These are phyloP conservation scores for Pteria penguin DNA, from an alignment of 2,888 invertebrate genomes.

Conservation along the genomic window DNA sequence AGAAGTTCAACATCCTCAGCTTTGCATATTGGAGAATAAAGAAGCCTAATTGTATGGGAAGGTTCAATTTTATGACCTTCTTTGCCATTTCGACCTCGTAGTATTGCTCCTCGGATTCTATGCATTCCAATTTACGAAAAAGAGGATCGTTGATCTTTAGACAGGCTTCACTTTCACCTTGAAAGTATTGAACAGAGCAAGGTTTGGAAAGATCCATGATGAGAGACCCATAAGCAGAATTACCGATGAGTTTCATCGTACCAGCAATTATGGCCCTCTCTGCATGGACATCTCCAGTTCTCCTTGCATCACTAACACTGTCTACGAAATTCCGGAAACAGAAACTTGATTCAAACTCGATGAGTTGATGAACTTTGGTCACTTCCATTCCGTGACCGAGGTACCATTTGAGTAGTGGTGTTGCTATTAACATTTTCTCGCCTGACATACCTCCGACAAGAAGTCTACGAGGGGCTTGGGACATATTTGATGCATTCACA, in stretches of 20 bases:
- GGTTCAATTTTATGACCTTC: conserved; percentile 37
- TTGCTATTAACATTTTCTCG: not conserved
- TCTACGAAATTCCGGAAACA: conserved; percentile 45
- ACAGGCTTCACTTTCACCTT: conserved; percentile 35
- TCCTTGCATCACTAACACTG: conserved; percentile 35
- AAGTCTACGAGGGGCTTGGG: not conserved
- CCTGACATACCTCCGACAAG: conserved; percentile 1
- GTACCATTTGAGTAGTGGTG: conserved; percentile 46
- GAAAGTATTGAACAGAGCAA: conserved; percentile 12
- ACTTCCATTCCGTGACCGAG: conserved; percentile 44
- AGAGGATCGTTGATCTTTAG: conserved; percentile 30
- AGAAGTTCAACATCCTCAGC: conserved; percentile 53
- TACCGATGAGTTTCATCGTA: conserved; percentile 10
- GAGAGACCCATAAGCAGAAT: not conserved
- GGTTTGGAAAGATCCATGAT: conserved; percentile 50
- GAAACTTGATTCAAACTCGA: conserved; percentile 36
- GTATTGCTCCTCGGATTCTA: conserved; percentile 19
- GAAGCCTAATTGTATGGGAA: conserved; percentile 55
- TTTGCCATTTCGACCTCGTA: conserved; percentile 44
- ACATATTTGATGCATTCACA: not conserved
- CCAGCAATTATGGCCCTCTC: conserved; percentile 38
- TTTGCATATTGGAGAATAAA: conserved; percentile 59
- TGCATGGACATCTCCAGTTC: conserved; percentile 23
- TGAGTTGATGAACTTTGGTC: conserved; percentile 38
- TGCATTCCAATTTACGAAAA: conserved; percentile 43